Evolutionary conservation across 1,140 invertebrate genomes (phyloP).

Genomic region (Drosophila sp.): DNA sequence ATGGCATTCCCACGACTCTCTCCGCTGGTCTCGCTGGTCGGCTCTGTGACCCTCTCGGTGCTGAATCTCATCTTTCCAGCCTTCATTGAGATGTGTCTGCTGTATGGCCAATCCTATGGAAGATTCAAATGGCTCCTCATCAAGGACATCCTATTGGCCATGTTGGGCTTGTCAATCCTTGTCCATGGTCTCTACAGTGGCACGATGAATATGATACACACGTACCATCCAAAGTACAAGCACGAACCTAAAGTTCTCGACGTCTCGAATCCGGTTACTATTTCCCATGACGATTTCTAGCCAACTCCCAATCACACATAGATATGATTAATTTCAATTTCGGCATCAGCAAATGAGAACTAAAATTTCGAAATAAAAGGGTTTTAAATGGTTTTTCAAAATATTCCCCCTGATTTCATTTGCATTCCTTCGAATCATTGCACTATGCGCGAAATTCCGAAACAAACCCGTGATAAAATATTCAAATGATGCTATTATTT

Average conservation of each 20-base stretch:
- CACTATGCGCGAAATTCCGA: no score
- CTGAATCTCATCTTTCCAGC: constrained; percentile 56
- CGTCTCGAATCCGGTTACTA: no score
- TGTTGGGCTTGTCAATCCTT: constrained; percentile 23
- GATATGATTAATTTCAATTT: no score
- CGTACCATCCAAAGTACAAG: constrained; percentile 1
- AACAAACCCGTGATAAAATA: no score
- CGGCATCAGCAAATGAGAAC: no score
- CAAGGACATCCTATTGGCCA: constrained; percentile 33
- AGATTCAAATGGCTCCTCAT: constrained; percentile 31
- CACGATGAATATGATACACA: background rate
- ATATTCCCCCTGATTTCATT: no score
- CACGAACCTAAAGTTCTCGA: background rate
- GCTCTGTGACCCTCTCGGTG: constrained; percentile 47
- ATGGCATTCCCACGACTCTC: constrained; percentile 41
- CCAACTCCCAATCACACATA: no score
- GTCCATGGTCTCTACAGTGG: constrained; percentile 9
- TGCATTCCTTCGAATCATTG: no score
- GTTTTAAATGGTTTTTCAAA: no score
- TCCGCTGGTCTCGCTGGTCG: constrained; percentile 38
- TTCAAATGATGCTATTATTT: no score
- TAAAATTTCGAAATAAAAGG: no score
- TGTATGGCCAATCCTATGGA: constrained; percentile 21
- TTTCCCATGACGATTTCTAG: no score
- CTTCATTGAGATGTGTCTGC: constrained; percentile 42